Evolutionary conservation across 2,797 vertebrate genomes (phyloP), one percentile per base, ranked within the genome.

Genomic region (Sebastes vulpes): DNA sequence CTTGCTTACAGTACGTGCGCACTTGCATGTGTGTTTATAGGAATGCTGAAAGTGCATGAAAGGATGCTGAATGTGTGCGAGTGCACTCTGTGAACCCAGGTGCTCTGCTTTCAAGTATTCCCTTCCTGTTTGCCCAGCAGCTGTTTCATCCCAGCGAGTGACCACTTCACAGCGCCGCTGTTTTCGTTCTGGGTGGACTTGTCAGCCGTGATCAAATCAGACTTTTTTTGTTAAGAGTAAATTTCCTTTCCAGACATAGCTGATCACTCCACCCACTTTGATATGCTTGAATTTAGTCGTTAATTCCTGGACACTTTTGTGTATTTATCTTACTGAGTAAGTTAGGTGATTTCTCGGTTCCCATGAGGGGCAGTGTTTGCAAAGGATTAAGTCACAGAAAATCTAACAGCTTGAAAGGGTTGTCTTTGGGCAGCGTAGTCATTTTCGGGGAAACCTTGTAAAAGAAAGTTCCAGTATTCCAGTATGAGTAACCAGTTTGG

Each of bases 101-200:
- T 94, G 91, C 73, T 84, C 78, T 53, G 68, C 93, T 92, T 94
- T 93, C 82, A 92, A 90, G 82, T 86, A 9, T 71, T 65, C 56
- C 85, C 52, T 93, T 91, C 88, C 83, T 94, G 91, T 93, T 94
- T 94, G 83, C 82, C 65, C 78, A 63, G 87, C 82, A 86, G 87
- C 87, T 86, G 82, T 84, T 93, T 90, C 86, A 91, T 91, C 83
- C 76, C 68, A 72, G 81, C 9, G 0, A 78, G 72, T 50, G 87
- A 93, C 94, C 89, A 92, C 92, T 92, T 94, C 92, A 91, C 85
- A 92, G 88, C 69, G 26, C 42, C 1, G 14, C 84, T 94, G 89
- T 92, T 93, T 93, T 93, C 82, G 80, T 91, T 93, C 68, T 86
- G 91, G 94, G 93, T 82, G 88, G 91, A 92, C 85, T 26, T 89